Percentiles rank a stretch among this genome's conserved stretches.
phyloP scores from a whole-genome alignment of 2,888 invertebrate genomes.

The Agrilus mali region DNA sequence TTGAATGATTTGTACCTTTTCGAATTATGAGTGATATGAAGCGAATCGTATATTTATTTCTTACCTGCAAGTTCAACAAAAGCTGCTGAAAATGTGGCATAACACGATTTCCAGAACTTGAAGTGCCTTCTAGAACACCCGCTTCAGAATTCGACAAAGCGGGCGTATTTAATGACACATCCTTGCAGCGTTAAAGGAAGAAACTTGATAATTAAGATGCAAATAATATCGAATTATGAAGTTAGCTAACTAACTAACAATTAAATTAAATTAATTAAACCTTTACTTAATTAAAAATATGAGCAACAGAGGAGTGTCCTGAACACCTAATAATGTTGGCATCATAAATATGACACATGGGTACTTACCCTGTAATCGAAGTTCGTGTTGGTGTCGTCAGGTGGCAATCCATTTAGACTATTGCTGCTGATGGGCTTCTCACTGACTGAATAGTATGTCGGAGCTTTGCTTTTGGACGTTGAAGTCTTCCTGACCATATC shows the following conservation, averaged over 20 bases:
- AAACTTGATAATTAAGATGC: neutral
- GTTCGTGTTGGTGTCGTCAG: conserved; percentile 17
- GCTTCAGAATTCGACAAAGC: conserved; percentile 29
- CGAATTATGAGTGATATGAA: too few species aligned
- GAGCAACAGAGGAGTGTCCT: too few species aligned
- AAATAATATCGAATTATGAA: too few species aligned
- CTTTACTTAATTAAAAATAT: too few species aligned
- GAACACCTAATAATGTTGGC: too few species aligned
- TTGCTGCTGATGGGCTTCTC: conserved; percentile 20
- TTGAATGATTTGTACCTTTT: too few species aligned
- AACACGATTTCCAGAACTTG: conserved; percentile 41
- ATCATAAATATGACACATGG: too few species aligned
- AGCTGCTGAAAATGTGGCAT: conserved; percentile 59
- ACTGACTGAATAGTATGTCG: conserved; percentile 24
- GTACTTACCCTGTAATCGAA: too few species aligned
- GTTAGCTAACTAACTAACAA: too few species aligned
- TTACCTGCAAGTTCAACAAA: conserved; percentile 61
- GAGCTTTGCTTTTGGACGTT: conserved; percentile 22
- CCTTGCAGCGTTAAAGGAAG: conserved; percentile 25
- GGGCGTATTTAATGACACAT: conserved; percentile 28
- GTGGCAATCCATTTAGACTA: conserved; percentile 21
- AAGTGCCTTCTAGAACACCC: conserved; percentile 29
- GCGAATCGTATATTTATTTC: conserved; percentile 20
- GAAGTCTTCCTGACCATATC: conserved; percentile 28
- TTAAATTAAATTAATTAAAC: too few species aligned